Evolutionary conservation across 2,113 vertebrate species (phyloP), one percentile per base, ranked within the genome.

Genomic region (Lonchura striata): DNA sequence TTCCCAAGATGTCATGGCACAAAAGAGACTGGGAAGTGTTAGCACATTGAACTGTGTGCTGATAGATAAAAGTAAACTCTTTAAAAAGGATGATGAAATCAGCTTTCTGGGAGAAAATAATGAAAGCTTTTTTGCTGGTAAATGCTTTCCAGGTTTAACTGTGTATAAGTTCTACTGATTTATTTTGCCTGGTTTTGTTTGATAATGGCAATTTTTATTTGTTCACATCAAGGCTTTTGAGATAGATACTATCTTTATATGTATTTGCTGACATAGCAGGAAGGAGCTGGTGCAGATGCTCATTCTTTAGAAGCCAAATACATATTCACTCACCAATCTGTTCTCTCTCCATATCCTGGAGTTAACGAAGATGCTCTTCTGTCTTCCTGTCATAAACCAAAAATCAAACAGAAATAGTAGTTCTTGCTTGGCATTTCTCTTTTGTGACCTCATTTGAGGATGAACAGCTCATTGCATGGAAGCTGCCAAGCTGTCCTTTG

Each of bases 211-310:
- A 13, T 52, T 91, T 81, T 71, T 63, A 42, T 66, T 66, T 85
- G 23, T 42, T 93, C 28, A 30, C 18, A 7, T 83, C 20, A 57
- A 82, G n/a, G 23, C 21, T 77, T 95, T 80, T 72, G 71, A 87
- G 46, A 17, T 35, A 7, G 15, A 24, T 42, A 14, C 11, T 56
- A 33, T 61, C 25, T 41, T 77, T 30, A 4, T 63, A 27, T 54
- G 2, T 86, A 21, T 70, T 71, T 88, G 56, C 91, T 94, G 86
- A 84, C 61, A 30, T 82, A 86, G 85, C 82, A 83, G 88, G 82
- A 90, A 96, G 59, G 86, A 81, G 35, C 82, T 86, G 39, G 74
- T 79, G 71, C 82, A 95, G 82, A 59, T 94, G 47, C 76, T 83
- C 42, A 76, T 90, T 77, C 68, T 61, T 90, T 49, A 27, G 50